Evolutionary conservation across 2,888 invertebrate species (phyloP).

Genomic region (Stomorhina lunata): DNA sequence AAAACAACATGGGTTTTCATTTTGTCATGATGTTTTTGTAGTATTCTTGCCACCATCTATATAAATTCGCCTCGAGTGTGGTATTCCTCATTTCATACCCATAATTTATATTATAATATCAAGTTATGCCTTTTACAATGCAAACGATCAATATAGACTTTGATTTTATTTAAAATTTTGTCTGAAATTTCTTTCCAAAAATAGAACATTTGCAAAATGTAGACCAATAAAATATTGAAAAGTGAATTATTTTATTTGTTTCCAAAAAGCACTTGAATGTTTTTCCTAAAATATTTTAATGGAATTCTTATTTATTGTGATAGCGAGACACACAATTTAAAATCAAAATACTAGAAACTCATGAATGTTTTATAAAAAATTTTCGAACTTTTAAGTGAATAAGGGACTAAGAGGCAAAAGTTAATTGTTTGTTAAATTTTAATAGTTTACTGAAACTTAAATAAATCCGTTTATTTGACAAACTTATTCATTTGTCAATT

Average conservation of each 20-base stretch:
- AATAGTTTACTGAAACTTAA: background rate
- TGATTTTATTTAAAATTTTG: no score
- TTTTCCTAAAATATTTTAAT: conserved; percentile 15
- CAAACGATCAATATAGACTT: no score
- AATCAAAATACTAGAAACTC: conserved; percentile 5
- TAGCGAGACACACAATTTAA: background rate
- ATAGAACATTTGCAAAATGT: background rate
- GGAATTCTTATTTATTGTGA: conserved; percentile 24
- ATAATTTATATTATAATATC: no score
- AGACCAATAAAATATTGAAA: conserved; percentile 9
- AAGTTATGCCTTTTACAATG: no score
- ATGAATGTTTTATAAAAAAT: background rate
- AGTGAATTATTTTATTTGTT: conserved; percentile 1
- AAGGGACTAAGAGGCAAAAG: background rate
- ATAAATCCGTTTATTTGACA: background rate
- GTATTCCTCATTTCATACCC: no score
- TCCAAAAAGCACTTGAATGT: conserved; percentile 1
- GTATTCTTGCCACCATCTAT: no score
- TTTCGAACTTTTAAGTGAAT: background rate
- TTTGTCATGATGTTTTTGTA: no score
- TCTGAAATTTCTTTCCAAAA: conserved; percentile 3
- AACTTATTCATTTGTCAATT: background rate
- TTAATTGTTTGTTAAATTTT: background rate
- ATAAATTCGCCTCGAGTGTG: no score
- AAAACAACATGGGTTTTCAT: no score